Evolutionary conservation across 2,113 vertebrate species (phyloP), one percentile per base, ranked within the genome.

Genomic region (Aix galericulata): DNA sequence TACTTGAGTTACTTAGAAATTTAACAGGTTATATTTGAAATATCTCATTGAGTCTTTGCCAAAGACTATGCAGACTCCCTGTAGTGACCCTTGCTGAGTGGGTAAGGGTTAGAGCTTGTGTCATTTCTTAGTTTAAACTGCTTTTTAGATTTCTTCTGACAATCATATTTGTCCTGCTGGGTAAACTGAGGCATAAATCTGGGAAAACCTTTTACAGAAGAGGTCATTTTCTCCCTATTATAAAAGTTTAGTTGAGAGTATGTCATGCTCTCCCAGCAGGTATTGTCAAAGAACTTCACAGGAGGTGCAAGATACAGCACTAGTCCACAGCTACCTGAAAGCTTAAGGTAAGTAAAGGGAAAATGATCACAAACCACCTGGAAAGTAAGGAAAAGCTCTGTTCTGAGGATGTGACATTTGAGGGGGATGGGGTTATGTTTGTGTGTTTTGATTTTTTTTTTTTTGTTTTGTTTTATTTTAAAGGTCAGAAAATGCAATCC

Each of bases 131-230:
- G 40, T 75, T 36, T 71, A 20, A 86, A 63, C 34, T 62, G 69
- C 69, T 1, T 75, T 88, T 67, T 29, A 86, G 26, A 44, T 82
- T 89, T 89, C 31, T 89, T 85, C 68, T 63, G 50, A 74, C 31
- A 86, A 58, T 84, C 6, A 0, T 42, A 60, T 69, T 69, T 85
- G 8, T 69, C n/a, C 36, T 92, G 44, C 76, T 67, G 29, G 89
- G 82, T 96, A 97, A 97, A 95, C 92, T 86, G 91, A 92, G 86
- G 69, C 68, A 94, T 71, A 27, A 67, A 50, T 88, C 93, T 95
- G 64, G 23, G 40, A 91, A 96, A 95, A 77, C 10, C 20, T 82
- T 92, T 74, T 76, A 85, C 26, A n/a, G 6, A 73, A 82, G 58
- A 66, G 48, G 31, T 78, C 10, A 26, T 93, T 94, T 96, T 93